A percentile compares a stretch with the other conserved stretches of the same genome.
phyloP scores from a whole-genome alignment of 1,140 invertebrate genomes.

The Adelges cooleyi region DNA sequence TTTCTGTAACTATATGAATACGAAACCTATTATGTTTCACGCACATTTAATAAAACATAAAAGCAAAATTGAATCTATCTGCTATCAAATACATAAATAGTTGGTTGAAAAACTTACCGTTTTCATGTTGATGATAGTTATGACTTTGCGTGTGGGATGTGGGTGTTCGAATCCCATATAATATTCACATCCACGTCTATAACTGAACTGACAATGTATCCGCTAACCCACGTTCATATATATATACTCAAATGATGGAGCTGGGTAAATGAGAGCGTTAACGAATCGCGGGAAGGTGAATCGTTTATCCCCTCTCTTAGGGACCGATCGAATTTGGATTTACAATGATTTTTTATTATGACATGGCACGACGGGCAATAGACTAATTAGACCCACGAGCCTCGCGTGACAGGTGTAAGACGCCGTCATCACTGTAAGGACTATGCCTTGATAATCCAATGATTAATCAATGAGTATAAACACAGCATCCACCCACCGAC shows the following conservation, averaged over 20 bases:
- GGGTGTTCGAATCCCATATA: too few species aligned
- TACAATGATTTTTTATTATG: slow-evolving; percentile 1
- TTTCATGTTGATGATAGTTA: background rate
- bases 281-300: slow-evolving; percentile 2
- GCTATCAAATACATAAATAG: too few species aligned
- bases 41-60: too few species aligned
- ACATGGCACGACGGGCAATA: background rate
- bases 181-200: background rate
- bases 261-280: background rate
- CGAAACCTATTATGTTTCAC: too few species aligned
- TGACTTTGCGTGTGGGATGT: background rate
- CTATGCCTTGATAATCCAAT: background rate
- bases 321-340: slow-evolving; percentile 3
- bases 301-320: too few species aligned
- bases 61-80: too few species aligned
- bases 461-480: slow-evolving; percentile 5
- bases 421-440: background rate
- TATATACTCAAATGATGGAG: background rate
- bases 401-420: slow-evolving; percentile 13
- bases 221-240: slow-evolving; percentile 4
- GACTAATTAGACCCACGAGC: background rate
- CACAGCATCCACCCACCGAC: background rate
- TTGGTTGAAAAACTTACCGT: too few species aligned
- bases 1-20: too few species aligned
- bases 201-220: slow-evolving; percentile 18